Percentiles rank a stretch among this genome's conserved stretches.
Evolutionary conservation across 2,797 vertebrate species (phyloP).

Genomic region (Streptopelia turtur): DNA sequence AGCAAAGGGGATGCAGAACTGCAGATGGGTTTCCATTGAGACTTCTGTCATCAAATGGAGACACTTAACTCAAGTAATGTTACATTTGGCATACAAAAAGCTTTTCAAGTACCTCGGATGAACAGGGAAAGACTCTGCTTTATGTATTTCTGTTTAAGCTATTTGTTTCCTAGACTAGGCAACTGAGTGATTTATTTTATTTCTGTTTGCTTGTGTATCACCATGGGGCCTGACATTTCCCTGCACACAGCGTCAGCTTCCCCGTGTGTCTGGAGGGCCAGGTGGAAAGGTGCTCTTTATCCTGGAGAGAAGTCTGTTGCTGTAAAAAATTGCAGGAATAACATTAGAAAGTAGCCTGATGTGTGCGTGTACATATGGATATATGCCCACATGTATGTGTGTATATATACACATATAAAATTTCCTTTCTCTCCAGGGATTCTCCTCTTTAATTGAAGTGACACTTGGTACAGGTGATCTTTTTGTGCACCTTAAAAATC

Average conservation of each 20-base stretch:
- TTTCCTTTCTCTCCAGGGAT: not conserved
- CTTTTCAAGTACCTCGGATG: constrained; percentile 17
- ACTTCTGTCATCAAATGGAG: not conserved
- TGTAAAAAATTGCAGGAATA: not conserved
- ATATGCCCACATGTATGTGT: not conserved
- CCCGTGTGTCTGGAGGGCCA: not conserved
- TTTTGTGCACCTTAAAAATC: not conserved
- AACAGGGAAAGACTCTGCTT: not conserved
- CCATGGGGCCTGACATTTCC: not conserved
- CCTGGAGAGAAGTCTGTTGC: not conserved
- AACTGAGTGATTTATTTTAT: not conserved
- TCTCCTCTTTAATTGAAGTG: not conserved
- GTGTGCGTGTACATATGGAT: not conserved
- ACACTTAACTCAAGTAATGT: not conserved
- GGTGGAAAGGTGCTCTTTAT: not conserved
- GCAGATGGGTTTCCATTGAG: not conserved
- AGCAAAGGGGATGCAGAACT: not conserved
- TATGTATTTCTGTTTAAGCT: not conserved
- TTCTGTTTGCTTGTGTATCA: not conserved
- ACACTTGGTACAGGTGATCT: not conserved
- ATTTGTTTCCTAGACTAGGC: not conserved
- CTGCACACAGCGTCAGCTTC: not conserved
- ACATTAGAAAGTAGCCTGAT: not conserved
- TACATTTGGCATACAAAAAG: not conserved
- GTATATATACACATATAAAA: not conserved